Conservation (phyloP, 2,113 vertebrate genomes). For the Acanthisitta chloris region DNA sequence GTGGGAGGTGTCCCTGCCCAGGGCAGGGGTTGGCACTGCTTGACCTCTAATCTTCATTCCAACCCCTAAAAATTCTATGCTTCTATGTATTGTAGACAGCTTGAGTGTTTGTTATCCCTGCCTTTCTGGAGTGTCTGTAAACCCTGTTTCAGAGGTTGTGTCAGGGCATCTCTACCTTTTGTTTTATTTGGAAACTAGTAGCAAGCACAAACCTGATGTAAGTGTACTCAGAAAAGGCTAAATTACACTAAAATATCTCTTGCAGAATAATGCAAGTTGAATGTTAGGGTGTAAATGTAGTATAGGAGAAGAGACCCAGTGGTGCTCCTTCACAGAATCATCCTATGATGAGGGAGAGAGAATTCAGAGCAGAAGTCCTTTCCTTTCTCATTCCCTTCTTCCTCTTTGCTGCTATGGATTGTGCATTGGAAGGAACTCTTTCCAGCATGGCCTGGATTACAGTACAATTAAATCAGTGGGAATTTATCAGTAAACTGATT, state of each 20-base stretch:
- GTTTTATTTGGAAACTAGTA: neutral
- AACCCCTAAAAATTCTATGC: too few species aligned
- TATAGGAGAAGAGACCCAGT: neutral
- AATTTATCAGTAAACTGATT: neutral
- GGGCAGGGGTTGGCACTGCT: too few species aligned
- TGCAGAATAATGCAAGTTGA: neutral
- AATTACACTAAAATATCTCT: too few species aligned
- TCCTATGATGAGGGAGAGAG: neutral
- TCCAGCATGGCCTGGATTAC: neutral
- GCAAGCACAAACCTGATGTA: neutral
- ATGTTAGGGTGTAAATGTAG: neutral
- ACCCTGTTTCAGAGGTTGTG: neutral
- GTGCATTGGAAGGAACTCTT: neutral
- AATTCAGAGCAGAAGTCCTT: neutral
- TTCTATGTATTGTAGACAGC: neutral
- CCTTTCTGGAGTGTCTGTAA: neutral
- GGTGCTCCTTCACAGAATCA: rapidly evolving
- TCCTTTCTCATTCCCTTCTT: neutral
- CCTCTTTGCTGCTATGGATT: neutral
- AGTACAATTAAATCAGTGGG: neutral
- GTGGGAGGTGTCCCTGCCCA: too few species aligned
- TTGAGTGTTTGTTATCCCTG: neutral
- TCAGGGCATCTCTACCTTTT: neutral
- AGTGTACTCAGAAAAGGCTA: neutral
- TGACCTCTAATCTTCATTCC: too few species aligned